A percentile compares a stretch with the other conserved stretches of the same genome.
Conservation (phyloP, 2,888 invertebrate species). For the Himalopsyche kuldschensis region DNA sequence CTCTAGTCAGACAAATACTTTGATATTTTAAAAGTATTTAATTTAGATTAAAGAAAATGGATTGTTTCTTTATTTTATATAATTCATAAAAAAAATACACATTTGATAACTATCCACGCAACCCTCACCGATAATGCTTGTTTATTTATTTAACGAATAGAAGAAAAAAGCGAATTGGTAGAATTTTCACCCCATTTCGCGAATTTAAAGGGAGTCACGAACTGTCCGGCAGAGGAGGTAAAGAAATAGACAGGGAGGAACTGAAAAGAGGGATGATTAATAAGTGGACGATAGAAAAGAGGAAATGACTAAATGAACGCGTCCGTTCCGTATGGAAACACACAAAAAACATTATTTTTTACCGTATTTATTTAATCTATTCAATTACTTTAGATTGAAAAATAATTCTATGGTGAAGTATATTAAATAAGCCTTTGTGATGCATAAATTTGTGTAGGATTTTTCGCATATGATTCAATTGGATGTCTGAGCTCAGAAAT, state of each 20-base stretch:
- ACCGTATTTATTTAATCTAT: neutral
- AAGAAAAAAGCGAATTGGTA: constrained; percentile 31
- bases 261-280: constrained; percentile 34
- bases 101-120: too few relatives aligned
- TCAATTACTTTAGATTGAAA: neutral
- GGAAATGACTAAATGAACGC: constrained; percentile 33
- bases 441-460: too few relatives aligned
- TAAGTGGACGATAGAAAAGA: constrained; percentile 19
- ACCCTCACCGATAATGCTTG: constrained; percentile 11
- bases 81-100: too few relatives aligned
- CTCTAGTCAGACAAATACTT: too few relatives aligned
- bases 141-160: constrained; percentile 32
- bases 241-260: constrained; percentile 3
- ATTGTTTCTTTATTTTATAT: too few relatives aligned
- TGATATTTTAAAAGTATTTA: too few relatives aligned
- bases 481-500: too few relatives aligned
- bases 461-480: too few relatives aligned
- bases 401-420: too few relatives aligned
- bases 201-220: constrained; percentile 27
- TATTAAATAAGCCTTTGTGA: too few relatives aligned
- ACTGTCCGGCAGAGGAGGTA: neutral
- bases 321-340: constrained; percentile 20
- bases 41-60: too few relatives aligned
- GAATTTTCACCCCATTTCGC: constrained; percentile 38
- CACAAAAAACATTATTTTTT: constrained; percentile 13